Evolutionary conservation across 2,888 invertebrate species (phyloP), one percentile per base, ranked within the genome.

Genomic region (Eristalinus sepulchralis): DNA sequence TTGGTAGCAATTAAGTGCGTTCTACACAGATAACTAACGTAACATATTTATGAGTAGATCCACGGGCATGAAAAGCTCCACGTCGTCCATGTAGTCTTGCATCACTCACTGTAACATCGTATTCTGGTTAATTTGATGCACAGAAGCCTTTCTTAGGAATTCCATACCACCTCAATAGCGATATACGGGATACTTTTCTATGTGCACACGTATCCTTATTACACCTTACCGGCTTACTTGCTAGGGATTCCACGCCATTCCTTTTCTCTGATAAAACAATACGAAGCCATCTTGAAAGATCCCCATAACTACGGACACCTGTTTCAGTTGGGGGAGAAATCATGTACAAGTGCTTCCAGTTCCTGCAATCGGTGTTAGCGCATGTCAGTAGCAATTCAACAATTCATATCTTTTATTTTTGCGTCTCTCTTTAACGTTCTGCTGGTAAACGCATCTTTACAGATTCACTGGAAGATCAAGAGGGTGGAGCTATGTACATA

Each of bases 401-500:
- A 63, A 64, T 13, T 22, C 55, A 27, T 1, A 10, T 70, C 36
- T 6, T 27, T 55, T n/a, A 11, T 55, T 31, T 47, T 6, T 47
- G 36, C 73, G 36, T 84, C 70, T 22, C 71, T 36, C 63, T 77
- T 78, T 73, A 64, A 68, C 39, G 27, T 36, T 64, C 53, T 33
- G n/a, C 55, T 39, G 64, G 55, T 78, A 31, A 39, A 66, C 82
- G 79, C 27, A 27, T 72, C 64, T 90, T 90, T 90, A 89, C 91
- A 92, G 92, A 92, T 92, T 92, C 92, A 91, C 92, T 92, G 91
- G 92, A 92, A 92, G 92, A 92, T 91, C 92, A 92, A 91, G 93
- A 92, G 92, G 93, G 93, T 93, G 93, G 93, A 93, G 93, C 93
- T 91, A 93, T 93, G 93, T 93, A 93, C 91, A 93, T 93, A 92